phyloP scores from a whole-genome alignment of 1,140 invertebrate genomes.

The Bombus haemorrhoidalis region DNA sequence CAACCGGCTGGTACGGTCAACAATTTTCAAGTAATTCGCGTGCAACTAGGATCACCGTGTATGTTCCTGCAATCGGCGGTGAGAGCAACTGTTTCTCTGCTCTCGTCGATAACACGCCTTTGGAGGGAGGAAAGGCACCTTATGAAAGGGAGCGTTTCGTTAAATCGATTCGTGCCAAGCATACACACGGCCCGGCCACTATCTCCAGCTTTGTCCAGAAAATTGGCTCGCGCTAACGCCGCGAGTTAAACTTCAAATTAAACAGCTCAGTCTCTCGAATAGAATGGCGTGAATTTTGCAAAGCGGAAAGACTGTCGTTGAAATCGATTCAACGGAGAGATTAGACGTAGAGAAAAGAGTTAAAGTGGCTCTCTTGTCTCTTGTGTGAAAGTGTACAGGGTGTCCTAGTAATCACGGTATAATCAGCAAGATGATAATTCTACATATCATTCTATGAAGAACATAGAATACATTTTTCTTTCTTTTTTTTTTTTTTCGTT shows the following conservation, averaged over 20 bases:
- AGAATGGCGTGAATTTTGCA: background rate
- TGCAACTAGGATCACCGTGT: background rate
- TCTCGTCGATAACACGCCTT: background rate
- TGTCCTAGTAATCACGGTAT: background rate
- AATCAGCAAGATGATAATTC: background rate
- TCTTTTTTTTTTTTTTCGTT: background rate
- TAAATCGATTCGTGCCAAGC: conserved; percentile 19
- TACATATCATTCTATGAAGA: too few relatives aligned
- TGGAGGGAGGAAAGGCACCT: background rate
- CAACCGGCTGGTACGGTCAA: background rate
- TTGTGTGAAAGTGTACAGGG: background rate
- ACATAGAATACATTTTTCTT: background rate
- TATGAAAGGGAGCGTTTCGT: background rate
- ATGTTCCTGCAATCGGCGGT: background rate
- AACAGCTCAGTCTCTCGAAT: conserved; percentile 3
- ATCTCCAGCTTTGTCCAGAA: conserved; percentile 1
- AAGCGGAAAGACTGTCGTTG: too few relatives aligned
- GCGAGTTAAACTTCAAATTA: conserved; percentile 33
- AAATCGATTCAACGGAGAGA: background rate
- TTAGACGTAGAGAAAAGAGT: background rate
- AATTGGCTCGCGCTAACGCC: conserved; percentile 25
- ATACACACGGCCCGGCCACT: background rate
- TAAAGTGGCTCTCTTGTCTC: background rate
- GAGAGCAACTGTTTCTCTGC: background rate
- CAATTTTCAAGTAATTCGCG: background rate